Evolutionary conservation across 2,888 invertebrate species (phyloP), one percentile per base, ranked within the genome.

Genomic region (Drosophila anceps): DNA sequence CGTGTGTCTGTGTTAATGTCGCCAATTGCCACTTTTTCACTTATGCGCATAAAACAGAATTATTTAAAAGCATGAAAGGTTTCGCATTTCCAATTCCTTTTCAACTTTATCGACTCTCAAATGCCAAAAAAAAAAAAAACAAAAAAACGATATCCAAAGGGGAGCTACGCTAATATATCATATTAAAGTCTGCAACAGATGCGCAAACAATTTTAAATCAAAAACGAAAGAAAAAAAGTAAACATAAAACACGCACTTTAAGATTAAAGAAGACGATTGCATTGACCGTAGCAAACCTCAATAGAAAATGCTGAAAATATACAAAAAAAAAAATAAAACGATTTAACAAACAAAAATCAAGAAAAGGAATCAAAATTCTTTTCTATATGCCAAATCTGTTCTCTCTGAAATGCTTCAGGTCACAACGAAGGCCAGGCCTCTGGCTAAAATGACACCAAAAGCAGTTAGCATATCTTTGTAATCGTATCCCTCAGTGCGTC

Each of bases 21-120:
- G 37, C n/a, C 46, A 29, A 15, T 27, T 37, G 27, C 44, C 10
- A n/a, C n/a, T 37, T 37, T 35, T 31, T 57, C 31, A 43, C 31
- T 39, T 39, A 53, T 31, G 41, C 55, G 9, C 24, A 15, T 15
- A 37, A 37, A 53, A 53, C 33, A 9, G 20, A 54, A n/a, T 20
- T 15, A 39, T 54, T 54, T 27, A 39, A 39, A 13, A 12, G n/a
- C 18, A 12, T 18, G 18, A 39, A 39, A 39, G 27, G 39, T 39
- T 54, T 39, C 39, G 33, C 31, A 50, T 50, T 33, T 33, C 12
- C 31, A 50, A 33, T 33, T 50, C 48, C 18, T 33, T 50, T 50
- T 50, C 50, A 50, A 18, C 31, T 13, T 13, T 6, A 33, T 33
- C 50, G n/a, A 50, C 13, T 13, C 12, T 50, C 31, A 6, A 50